phyloP scores from a whole-genome alignment of 2,888 invertebrate species.

The Aquatica leii region DNA sequence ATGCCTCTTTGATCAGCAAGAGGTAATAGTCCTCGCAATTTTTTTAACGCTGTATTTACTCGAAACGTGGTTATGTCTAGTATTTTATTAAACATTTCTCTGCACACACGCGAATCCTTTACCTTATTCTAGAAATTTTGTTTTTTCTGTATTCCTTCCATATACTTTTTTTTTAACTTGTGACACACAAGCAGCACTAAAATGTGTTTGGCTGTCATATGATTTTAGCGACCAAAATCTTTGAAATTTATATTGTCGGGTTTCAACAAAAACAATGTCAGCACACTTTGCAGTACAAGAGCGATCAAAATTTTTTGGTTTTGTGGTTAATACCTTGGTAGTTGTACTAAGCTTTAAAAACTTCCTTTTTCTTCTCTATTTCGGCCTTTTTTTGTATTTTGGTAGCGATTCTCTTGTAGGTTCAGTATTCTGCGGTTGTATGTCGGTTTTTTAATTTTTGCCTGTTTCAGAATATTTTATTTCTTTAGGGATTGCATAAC shows the following conservation, averaged over 20 bases:
- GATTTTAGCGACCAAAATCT: slow-evolving; percentile 1
- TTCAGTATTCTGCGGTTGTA: not conserved
- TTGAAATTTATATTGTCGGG: too few relatives aligned
- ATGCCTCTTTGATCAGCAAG: not conserved
- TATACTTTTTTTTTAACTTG: not conserved
- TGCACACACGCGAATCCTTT: too few relatives aligned
- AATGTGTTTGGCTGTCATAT: not conserved
- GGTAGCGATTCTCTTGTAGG: not conserved
- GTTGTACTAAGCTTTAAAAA: not conserved
- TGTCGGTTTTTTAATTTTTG: not conserved
- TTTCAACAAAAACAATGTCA: too few relatives aligned
- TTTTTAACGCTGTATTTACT: not conserved
- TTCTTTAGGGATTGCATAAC: not conserved
- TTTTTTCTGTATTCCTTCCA: not conserved
- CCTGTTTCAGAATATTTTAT: not conserved
- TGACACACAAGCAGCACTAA: not conserved
- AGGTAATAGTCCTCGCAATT: not conserved
- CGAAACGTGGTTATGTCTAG: not conserved
- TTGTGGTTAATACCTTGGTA: not conserved
- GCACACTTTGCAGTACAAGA: not conserved
- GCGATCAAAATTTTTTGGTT: not conserved
- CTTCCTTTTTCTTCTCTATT: slow-evolving; percentile 6
- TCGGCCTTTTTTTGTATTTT: not conserved
- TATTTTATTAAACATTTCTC: not conserved
- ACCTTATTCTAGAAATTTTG: not conserved